Evolutionary conservation across 1,140 invertebrate species (phyloP).

Genomic region (Hyposmocoma kahamanoa): DNA sequence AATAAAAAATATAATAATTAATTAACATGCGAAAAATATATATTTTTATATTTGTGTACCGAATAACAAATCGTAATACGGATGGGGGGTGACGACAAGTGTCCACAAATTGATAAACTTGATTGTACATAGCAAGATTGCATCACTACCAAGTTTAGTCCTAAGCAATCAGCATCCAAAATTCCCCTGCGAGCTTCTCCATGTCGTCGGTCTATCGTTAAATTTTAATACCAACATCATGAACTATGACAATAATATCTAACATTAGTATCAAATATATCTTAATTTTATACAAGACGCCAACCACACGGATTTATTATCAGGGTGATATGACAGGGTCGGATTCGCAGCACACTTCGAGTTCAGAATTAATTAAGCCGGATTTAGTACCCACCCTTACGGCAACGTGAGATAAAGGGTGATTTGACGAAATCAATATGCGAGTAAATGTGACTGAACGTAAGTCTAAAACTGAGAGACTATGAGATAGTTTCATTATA

Average conservation of each 20-base stretch:
- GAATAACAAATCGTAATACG: too few relatives aligned
- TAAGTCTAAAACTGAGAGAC: neutral
- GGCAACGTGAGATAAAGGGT: conserved; percentile 26
- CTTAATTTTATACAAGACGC: conserved; percentile 5
- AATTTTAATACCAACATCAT: neutral
- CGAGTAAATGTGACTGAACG: neutral
- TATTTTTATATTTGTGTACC: too few relatives aligned
- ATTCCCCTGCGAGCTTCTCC: too few relatives aligned
- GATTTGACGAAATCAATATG: neutral
- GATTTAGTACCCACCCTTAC: conserved; percentile 22
- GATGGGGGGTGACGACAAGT: too few relatives aligned
- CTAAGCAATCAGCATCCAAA: too few relatives aligned
- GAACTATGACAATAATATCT: neutral
- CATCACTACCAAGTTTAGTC: too few relatives aligned
- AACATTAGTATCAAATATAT: too few relatives aligned
- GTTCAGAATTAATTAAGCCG: conserved; percentile 33
- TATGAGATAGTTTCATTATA: neutral
- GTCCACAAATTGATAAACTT: too few relatives aligned
- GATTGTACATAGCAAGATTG: too few relatives aligned
- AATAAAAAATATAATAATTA: too few relatives aligned
- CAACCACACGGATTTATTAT: conserved; percentile 8
- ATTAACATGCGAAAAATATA: too few relatives aligned
- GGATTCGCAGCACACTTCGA: conserved; percentile 19
- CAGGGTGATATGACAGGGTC: conserved; percentile 17
- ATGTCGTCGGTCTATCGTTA: neutral